Evolutionary conservation across 2,797 vertebrate genomes (phyloP).

Genomic region (Eulemur rubriventer): DNA sequence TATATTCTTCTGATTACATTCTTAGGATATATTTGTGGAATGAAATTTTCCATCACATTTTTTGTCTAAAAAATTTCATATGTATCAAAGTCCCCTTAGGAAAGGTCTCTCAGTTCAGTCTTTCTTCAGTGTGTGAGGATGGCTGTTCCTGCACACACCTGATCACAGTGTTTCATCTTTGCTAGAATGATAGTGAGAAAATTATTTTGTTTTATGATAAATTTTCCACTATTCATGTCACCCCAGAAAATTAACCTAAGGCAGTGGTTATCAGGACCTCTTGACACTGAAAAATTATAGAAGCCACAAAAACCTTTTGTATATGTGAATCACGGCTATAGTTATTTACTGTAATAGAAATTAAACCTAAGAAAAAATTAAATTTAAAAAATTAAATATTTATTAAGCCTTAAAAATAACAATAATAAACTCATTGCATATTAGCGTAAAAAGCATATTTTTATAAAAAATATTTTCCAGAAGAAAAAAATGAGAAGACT

Average conservation of each 20-base stretch:
- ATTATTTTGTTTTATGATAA: not conserved
- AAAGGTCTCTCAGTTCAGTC: not conserved
- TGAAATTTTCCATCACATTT: not conserved
- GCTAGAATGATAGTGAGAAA: not conserved
- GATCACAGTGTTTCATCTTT: not conserved
- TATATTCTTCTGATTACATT: constrained; percentile 45
- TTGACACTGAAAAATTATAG: constrained; percentile 14
- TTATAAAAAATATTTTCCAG: constrained; percentile 31
- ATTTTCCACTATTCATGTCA: not conserved
- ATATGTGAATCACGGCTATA: not conserved
- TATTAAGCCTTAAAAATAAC: not conserved
- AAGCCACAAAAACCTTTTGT: not conserved
- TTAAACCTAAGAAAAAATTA: not conserved
- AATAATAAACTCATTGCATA: not conserved
- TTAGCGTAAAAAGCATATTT: constrained; percentile 11
- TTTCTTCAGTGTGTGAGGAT: not conserved
- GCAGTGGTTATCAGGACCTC: not conserved
- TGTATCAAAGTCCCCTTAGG: not conserved
- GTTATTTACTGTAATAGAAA: constrained; percentile 4
- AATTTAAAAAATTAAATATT: not conserved
- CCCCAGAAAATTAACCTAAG: constrained; percentile 31
- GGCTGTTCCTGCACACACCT: not conserved
- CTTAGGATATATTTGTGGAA: constrained; percentile 21
- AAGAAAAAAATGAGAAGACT: not conserved
- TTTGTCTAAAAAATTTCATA: constrained; percentile 11